Evolutionary conservation across 1,140 invertebrate genomes (phyloP).

Genomic region (Drosophila murphyi): DNA sequence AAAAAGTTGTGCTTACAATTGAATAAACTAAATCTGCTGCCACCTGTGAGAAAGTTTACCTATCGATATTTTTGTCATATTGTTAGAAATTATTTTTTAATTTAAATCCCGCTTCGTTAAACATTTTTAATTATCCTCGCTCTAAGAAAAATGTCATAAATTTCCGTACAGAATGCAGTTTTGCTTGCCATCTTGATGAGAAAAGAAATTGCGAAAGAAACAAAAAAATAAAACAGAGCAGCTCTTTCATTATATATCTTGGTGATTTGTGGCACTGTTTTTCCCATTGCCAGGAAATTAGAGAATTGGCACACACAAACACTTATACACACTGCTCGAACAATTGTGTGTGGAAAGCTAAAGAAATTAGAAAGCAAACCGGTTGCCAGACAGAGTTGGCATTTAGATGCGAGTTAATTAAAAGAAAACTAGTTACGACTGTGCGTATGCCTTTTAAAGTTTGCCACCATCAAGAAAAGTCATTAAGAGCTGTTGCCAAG

Average conservation of each 20-base stretch:
- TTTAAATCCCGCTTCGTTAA: too few relatives aligned
- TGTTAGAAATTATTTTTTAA: too few relatives aligned
- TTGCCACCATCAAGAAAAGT: constrained; percentile 48
- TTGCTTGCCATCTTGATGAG: constrained; percentile 36
- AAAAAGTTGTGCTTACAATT: constrained; percentile 9
- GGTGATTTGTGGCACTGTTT: constrained; percentile 59
- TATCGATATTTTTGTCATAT: too few relatives aligned
- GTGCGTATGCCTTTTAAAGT: constrained; percentile 49
- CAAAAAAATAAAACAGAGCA: constrained; percentile 18
- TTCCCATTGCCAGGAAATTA: constrained; percentile 62
- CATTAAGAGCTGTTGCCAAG: constrained; percentile 65
- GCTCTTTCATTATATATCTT: constrained; percentile 50
- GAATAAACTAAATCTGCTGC: not conserved
- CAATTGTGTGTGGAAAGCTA: constrained; percentile 51
- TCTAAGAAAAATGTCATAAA: constrained; percentile 3
- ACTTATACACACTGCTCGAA: constrained; percentile 15
- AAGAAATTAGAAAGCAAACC: constrained; percentile 81
- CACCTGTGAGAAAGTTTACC: not conserved
- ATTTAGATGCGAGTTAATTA: constrained; percentile 79
- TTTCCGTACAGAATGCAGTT: constrained; percentile 34
- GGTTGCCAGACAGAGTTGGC: constrained; percentile 64
- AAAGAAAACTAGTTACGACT: constrained; percentile 74
- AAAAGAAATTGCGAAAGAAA: not conserved
- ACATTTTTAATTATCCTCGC: too few relatives aligned
- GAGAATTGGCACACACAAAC: constrained; percentile 58